Evolutionary conservation across 2,113 vertebrate genomes (phyloP), one percentile per base, ranked within the genome.

Genomic region (Lycocorax pyrrhopterus): DNA sequence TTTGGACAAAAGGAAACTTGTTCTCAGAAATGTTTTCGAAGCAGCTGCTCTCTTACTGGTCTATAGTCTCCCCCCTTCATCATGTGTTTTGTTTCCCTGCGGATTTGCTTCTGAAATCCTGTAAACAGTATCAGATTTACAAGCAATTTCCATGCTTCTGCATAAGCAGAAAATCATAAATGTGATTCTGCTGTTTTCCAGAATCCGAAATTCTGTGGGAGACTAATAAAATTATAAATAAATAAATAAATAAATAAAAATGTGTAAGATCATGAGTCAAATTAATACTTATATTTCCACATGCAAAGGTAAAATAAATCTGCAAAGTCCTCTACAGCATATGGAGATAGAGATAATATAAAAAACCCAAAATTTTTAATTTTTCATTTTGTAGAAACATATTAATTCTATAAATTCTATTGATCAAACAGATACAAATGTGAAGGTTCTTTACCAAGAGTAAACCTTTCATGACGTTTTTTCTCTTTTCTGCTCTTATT

Each of bases 331-430:
- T 66, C 77, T 79, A 87, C 55, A 87, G 80, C 84, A 87, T 93
- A 86, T 87, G 79, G 86, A 97, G 66, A 96, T 95, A 58, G 44
- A 80, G 37, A 90, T 93, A 95, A 89, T 90, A 77, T 75, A 25
- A 86, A 88, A 96, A 97, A 91, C 39, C 79, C n/a, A 63, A 95
- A 97, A 91, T 79, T 96, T 96, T 87, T 87, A 44, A 94, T 96
- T 97, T 98, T 93, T 74, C 49, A 44, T 47, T 87, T 26, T 68
- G 23, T 47, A 43, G 23, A 64, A 67, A 72, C 6, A 84, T 95
- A 96, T 90, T 94, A 84, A 89, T 94, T 39, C 77, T 95, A 81
- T 79, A 87, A 92, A 90, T 73, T 94, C 84, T 84, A 85, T 78
- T 93, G 73, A 84, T 87, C 79, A 66, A 78, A 93, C 55, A 91